Evolutionary conservation across 2,113 vertebrate genomes (phyloP), one percentile per base, ranked within the genome.

Genomic region (Perognathus longimembris): DNA sequence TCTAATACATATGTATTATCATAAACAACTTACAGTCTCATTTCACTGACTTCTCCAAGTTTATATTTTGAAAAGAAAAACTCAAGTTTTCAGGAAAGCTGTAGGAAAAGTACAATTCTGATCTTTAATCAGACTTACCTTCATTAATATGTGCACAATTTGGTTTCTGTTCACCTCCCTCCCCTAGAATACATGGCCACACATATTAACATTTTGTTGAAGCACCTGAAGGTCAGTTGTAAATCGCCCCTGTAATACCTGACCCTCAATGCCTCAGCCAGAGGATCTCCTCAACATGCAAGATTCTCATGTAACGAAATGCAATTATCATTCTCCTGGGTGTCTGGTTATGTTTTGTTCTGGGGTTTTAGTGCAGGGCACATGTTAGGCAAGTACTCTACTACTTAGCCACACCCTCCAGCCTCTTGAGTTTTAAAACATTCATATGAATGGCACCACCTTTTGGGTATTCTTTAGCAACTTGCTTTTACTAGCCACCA

Each of bases 111-210:
- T 64, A 66, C 5, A 74, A 81, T 32, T 63, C 50, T 38, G 15
- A 76, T 38, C 86, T 92, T 85, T 36, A 75, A 50, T 26, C n/a
- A 86, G 26, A 70, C 67, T 86, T 36, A 78, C 30, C 81, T 42
- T n/a, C 20, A 45, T 21, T 17, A 69, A 50, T 12, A 70, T 5
- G 75, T 17, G n/a, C 36, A 15, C n/a, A 57, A 21, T 5, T 45
- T 42, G 9, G 57, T 67, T 30, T n/a, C 24, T 12, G 24, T 28
- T 90, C 26, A 70, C 32, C 32, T 54, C 14, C 8, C 20, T 30
- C 26, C 8, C 26, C 20, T 3, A 7, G 26, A 36, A 15, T 22
- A 11, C 6, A 10, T 14, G 54, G 15, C n/a, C 63, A 26, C 5
- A 17, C 28, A 42, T 7, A 59, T n/a, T 80, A 66, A 87, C 73